phyloP scores from a whole-genome alignment of 2,113 vertebrate species.

The Bubo scandiacus region DNA sequence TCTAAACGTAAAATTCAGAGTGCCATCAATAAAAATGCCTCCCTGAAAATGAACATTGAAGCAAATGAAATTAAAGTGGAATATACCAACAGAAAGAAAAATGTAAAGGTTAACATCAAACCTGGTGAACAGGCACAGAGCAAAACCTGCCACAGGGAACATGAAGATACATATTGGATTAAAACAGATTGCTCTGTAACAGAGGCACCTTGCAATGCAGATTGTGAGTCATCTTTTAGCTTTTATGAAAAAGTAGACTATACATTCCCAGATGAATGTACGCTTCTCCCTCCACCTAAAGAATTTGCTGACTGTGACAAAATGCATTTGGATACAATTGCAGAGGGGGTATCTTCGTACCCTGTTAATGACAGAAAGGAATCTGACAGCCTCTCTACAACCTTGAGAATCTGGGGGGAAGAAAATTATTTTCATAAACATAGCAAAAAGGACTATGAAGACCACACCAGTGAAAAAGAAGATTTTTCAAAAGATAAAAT shows the following conservation, averaged over 20 bases:
- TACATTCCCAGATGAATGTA: constrained; percentile 5
- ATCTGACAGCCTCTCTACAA: neutral
- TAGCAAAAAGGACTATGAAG: neutral
- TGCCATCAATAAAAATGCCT: neutral
- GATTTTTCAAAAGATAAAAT: constrained; percentile 21
- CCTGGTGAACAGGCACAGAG: neutral
- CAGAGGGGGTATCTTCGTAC: constrained; percentile 49
- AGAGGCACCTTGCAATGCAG: constrained; percentile 30
- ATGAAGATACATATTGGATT: neutral
- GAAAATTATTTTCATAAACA: constrained; percentile 25
- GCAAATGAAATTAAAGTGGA: constrained; percentile 60
- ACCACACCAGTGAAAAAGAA: neutral
- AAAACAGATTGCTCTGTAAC: constrained; percentile 45
- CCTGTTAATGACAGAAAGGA: constrained; percentile 8
- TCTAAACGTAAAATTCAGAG: constrained; percentile 3
- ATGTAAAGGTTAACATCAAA: constrained; percentile 62
- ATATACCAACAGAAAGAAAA: constrained; percentile 44
- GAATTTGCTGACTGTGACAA: constrained; percentile 70
- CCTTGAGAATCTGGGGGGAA: neutral
- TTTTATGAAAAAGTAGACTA: constrained; percentile 27
- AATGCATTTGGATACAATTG: constrained; percentile 47
- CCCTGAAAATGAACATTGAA: constrained; percentile 65
- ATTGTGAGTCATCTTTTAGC: constrained; percentile 25
- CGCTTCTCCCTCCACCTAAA: constrained; percentile 66
- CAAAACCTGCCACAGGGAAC: neutral